phyloP scores from a whole-genome alignment of 2,113 vertebrate species.

The Ceyx melanurus region DNA sequence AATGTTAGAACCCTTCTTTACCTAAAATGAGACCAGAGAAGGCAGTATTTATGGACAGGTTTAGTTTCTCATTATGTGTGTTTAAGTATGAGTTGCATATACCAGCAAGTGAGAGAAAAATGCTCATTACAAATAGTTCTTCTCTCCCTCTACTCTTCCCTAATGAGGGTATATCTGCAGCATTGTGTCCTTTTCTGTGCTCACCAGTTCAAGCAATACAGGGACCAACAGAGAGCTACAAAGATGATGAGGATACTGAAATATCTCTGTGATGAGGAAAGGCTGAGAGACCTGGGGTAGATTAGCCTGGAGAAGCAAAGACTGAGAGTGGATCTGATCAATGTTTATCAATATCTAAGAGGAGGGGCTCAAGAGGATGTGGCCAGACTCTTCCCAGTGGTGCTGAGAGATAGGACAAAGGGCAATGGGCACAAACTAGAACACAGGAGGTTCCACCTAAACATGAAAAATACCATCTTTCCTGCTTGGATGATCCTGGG shows the following conservation, averaged over 20 bases:
- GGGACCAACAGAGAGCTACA: background rate
- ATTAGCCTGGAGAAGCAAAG: background rate
- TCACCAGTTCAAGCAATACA: background rate
- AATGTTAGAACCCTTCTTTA: background rate
- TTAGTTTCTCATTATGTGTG: background rate
- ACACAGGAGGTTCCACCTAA: background rate
- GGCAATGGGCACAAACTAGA: background rate
- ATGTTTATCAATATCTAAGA: background rate
- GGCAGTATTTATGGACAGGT: background rate
- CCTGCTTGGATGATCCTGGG: background rate
- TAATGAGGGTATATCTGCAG: background rate
- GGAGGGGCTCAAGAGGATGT: background rate
- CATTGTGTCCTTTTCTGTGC: background rate
- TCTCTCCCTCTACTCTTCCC: background rate
- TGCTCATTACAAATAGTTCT: background rate
- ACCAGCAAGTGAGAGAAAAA: background rate
- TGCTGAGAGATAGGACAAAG: background rate
- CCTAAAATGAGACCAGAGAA: background rate
- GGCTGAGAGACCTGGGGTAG: background rate
- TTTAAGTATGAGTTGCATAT: background rate
- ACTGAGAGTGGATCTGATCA: background rate
- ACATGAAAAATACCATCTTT: background rate
- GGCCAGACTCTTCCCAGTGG: background rate
- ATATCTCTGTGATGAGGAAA: background rate
- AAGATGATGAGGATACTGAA: background rate